A percentile compares a stretch with the other conserved stretches of the same genome.
phyloP scores from a whole-genome alignment of 2,113 vertebrate species.

The Anas platyrhynchos region DNA sequence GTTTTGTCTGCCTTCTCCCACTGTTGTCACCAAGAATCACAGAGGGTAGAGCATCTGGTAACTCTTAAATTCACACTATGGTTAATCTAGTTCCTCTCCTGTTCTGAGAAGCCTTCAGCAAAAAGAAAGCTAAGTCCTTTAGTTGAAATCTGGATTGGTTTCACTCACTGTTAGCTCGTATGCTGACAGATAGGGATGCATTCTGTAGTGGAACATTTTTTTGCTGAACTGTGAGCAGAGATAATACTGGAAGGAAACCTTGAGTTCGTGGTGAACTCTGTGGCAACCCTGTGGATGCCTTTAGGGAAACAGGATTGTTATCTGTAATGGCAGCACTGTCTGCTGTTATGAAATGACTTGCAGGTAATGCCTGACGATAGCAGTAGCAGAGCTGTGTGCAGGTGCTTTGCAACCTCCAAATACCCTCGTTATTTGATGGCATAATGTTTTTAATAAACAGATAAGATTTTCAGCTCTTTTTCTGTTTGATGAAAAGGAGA shows the following conservation, averaged over 20 bases:
- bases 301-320: slow-evolving; percentile 17
- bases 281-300: neutral
- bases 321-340: neutral
- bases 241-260: neutral
- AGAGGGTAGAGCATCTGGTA: neutral
- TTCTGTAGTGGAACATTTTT: neutral
- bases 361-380: neutral
- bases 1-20: neutral
- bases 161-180: neutral
- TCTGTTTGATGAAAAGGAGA: neutral
- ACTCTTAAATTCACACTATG: neutral
- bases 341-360: neutral
- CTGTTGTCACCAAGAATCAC: neutral
- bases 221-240: neutral
- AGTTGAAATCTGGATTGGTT: neutral
- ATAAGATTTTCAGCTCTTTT: neutral
- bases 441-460: neutral
- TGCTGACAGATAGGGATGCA: neutral
- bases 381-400: neutral
- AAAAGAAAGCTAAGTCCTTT: neutral
- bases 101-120: neutral
- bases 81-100: neutral
- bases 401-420: neutral
- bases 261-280: neutral
- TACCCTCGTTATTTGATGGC: neutral